Evolutionary conservation across 2,797 vertebrate genomes (phyloP).

Genomic region (Peromyscus nudipes): DNA sequence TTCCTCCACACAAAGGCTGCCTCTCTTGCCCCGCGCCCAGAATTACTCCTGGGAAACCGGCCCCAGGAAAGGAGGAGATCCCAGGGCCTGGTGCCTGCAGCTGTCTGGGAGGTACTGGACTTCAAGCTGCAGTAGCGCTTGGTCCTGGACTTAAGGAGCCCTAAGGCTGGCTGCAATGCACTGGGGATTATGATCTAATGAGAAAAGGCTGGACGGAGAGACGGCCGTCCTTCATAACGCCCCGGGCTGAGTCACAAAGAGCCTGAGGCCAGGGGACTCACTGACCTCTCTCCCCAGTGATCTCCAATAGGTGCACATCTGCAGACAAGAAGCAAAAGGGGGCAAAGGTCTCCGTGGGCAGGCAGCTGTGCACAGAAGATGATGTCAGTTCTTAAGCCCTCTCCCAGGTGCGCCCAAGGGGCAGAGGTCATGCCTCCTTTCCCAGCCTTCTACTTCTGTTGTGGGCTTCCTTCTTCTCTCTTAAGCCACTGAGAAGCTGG

Average conservation of each 20-base stretch:
- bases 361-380: background rate
- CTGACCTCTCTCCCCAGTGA: background rate
- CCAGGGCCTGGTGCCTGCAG: background rate
- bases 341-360: background rate
- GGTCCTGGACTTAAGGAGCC: background rate
- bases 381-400: background rate
- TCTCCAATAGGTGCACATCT: background rate
- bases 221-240: background rate
- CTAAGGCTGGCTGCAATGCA: slow-evolving; percentile 1
- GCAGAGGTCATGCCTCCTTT: background rate
- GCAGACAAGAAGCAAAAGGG: background rate
- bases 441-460: background rate
- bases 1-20: slow-evolving; percentile 49
- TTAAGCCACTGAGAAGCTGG: background rate
- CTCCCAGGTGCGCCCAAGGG: background rate
- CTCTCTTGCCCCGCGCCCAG: slow-evolving; percentile 10
- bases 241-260: background rate
- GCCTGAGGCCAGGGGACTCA: background rate
- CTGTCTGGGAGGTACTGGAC: background rate
- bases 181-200: background rate
- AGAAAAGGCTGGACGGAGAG: slow-evolving; percentile 7
- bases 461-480: background rate
- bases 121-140: background rate
- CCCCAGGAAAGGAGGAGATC: background rate
- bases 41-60: slow-evolving; percentile 13